These are phyloP conservation scores for Synergus umbraculus DNA, from an alignment of 2,888 invertebrate species.

Conservation along the genomic window DNA sequence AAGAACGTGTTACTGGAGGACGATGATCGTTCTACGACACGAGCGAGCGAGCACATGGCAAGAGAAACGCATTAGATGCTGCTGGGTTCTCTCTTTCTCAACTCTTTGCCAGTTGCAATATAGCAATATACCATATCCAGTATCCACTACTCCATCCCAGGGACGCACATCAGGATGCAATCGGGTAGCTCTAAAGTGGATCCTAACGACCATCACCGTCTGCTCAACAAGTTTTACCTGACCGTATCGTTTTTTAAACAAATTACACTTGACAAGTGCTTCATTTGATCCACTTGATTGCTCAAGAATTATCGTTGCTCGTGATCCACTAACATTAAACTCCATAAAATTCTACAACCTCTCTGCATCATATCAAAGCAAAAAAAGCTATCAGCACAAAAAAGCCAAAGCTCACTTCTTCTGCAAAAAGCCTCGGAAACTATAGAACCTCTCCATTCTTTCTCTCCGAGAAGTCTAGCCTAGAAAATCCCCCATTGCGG, in stretches of 20 bases:
- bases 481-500: conserved; percentile 7
- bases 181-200: conserved; percentile 4
- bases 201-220: conserved; percentile 32
- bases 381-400: background rate
- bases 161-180: conserved; percentile 1
- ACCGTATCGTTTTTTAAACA: background rate
- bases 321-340: no score
- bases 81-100: conserved; percentile 44
- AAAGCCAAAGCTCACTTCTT: background rate
- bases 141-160: conserved; percentile 1
- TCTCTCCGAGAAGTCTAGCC: background rate
- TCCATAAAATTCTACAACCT: background rate
- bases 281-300: background rate
- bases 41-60: conserved; percentile 54
- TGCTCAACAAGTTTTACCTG: conserved; percentile 4
- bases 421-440: background rate
- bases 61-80: conserved; percentile 65
- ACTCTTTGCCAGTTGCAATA: conserved; percentile 48
- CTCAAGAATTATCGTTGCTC: background rate
- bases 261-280: background rate
- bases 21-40: conserved; percentile 57
- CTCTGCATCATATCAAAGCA: background rate
- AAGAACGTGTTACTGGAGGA: conserved; percentile 50
- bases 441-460: background rate
- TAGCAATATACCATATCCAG: background rate